Conservation (phyloP, 1,140 invertebrate species). For the Aphelinus atriplicis region DNA sequence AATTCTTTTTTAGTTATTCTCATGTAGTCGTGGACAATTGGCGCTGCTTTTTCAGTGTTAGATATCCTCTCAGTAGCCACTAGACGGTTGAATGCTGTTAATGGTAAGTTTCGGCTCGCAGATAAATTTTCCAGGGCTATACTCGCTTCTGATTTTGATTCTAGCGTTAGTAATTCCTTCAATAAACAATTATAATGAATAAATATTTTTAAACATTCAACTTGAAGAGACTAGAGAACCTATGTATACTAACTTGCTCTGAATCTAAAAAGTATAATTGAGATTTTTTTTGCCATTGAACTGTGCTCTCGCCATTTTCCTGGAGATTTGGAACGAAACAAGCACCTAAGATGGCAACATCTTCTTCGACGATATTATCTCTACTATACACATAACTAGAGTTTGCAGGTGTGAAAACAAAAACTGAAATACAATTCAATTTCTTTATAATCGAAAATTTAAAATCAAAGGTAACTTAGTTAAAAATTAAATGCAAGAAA, state of each 20-base stretch:
- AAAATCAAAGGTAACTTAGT: conserved; percentile 6
- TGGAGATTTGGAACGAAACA: conserved; percentile 66
- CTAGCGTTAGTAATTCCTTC: conserved; percentile 64
- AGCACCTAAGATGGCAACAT: conserved; percentile 60
- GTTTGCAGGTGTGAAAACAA: conserved; percentile 70
- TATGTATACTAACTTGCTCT: conserved; percentile 60
- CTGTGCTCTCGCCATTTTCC: conserved; percentile 59
- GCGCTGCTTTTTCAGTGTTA: conserved; percentile 44
- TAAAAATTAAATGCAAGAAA: not conserved
- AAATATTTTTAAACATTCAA: no score
- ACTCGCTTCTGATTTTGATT: conserved; percentile 57
- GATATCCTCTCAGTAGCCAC: conserved; percentile 52
- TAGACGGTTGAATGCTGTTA: conserved; percentile 56
- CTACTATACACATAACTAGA: conserved; percentile 67
- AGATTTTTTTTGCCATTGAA: conserved; percentile 70
- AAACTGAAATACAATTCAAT: conserved; percentile 62
- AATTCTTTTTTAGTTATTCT: conserved; percentile 51
- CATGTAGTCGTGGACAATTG: conserved; percentile 54
- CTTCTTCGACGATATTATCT: conserved; percentile 61
- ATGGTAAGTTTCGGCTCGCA: conserved; percentile 48
- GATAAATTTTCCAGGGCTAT: conserved; percentile 54
- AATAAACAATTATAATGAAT: conserved; percentile 11
- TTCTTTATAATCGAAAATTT: not conserved
- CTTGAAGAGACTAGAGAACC: not conserved
- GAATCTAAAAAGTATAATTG: conserved; percentile 70